Percentiles rank a stretch among this genome's conserved stretches.
Conservation (phyloP, 2,888 invertebrate genomes). For the Chrysina gloriosa region DNA sequence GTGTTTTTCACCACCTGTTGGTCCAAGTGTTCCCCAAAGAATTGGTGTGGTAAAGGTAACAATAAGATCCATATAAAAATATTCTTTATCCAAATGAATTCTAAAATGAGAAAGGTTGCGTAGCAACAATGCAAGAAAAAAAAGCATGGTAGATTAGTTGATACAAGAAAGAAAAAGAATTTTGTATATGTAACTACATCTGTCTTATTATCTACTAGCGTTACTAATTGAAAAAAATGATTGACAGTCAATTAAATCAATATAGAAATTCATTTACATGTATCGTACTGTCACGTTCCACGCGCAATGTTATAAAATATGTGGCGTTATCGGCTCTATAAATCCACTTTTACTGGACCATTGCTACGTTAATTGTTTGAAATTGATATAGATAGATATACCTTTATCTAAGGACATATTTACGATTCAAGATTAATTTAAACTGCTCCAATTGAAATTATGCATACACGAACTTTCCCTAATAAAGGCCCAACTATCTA, state of each 20-base stretch:
- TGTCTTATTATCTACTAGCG: background rate
- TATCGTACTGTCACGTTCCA: background rate
- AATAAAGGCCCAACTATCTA: no score
- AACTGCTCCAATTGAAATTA: background rate
- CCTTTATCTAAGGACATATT: background rate
- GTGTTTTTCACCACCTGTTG: no score
- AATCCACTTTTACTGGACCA: constrained; percentile 11
- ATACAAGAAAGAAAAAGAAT: no score
- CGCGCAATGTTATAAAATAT: constrained; percentile 15
- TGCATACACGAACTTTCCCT: background rate
- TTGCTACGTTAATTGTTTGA: background rate
- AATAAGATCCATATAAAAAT: no score
- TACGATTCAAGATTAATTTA: background rate
- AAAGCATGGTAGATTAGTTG: background rate
- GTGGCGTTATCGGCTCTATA: background rate
- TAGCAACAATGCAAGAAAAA: background rate
- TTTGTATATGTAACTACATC: background rate
- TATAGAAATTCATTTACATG: background rate
- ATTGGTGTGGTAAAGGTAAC: no score
- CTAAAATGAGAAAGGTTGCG: no score
- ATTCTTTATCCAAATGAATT: no score
- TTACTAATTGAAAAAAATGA: constrained; percentile 1
- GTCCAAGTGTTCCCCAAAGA: no score
- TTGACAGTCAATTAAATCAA: constrained; percentile 9
- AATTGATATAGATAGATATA: background rate